These are phyloP conservation scores for Epinephelus moara DNA, from an alignment of 2,113 vertebrate species.

Conservation along the genomic window DNA sequence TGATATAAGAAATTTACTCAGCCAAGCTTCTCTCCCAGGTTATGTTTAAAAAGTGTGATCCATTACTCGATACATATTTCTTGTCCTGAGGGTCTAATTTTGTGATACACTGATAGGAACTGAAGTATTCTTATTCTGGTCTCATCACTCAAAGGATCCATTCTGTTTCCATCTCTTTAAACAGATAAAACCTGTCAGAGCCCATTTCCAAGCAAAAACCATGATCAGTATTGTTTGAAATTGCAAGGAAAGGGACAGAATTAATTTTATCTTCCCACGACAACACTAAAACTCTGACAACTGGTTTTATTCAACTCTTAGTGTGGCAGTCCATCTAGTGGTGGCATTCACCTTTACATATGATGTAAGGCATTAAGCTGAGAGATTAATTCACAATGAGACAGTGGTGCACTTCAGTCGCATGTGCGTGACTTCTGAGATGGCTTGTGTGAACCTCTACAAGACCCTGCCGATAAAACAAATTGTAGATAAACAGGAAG, in stretches of 20 bases:
- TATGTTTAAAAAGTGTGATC: slow-evolving; percentile 40
- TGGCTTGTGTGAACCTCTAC: background rate
- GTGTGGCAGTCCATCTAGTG: slow-evolving; percentile 68
- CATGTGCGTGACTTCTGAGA: background rate
- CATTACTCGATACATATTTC: slow-evolving; percentile 54
- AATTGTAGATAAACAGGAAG: slow-evolving; percentile 18
- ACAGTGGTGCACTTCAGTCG: background rate
- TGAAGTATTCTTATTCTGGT: slow-evolving; percentile 41
- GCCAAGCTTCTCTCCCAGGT: slow-evolving; percentile 4
- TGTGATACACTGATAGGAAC: slow-evolving; percentile 47
- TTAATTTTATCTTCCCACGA: slow-evolving; percentile 34
- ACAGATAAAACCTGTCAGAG: slow-evolving; percentile 46
- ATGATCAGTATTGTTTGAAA: slow-evolving; percentile 45
- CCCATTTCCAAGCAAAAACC: slow-evolving; percentile 32
- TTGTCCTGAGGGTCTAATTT: slow-evolving; percentile 45
- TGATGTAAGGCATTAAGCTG: background rate
- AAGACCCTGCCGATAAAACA: background rate
- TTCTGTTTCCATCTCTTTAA: slow-evolving; percentile 40
- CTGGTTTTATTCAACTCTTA: slow-evolving; percentile 41
- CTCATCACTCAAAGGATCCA: slow-evolving; percentile 25
- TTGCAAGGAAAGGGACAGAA: slow-evolving; percentile 10
- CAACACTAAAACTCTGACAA: slow-evolving; percentile 35
- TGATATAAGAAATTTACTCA: slow-evolving; percentile 37
- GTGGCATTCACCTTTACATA: slow-evolving; percentile 54
- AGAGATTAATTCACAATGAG: slow-evolving; percentile 9